Conservation (phyloP, 2,888 invertebrate species). For the Melinaea menophilus region DNA sequence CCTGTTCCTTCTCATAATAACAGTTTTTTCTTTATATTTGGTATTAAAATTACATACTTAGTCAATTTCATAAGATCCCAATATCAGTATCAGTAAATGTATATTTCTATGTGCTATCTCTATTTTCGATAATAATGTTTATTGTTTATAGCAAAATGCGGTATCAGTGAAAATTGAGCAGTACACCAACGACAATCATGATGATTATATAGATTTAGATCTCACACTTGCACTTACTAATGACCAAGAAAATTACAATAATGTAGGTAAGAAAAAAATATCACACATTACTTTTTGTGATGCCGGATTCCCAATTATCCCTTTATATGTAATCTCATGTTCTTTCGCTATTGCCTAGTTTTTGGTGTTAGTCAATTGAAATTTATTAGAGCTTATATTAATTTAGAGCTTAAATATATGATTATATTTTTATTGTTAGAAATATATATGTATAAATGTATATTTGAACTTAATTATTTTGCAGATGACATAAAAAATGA, state of each 20-base stretch:
- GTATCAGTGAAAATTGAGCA: conserved; percentile 53
- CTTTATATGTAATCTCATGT: too few relatives aligned
- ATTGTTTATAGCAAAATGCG: conserved; percentile 10
- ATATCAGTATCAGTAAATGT: too few relatives aligned
- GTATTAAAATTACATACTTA: too few relatives aligned
- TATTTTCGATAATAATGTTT: background rate
- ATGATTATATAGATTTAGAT: conserved; percentile 50
- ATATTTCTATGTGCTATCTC: background rate
- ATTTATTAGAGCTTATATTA: too few relatives aligned
- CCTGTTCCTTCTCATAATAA: too few relatives aligned
- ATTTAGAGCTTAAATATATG: background rate
- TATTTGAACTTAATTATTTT: conserved; percentile 11
- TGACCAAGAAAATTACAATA: conserved; percentile 41
- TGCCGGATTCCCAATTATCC: too few relatives aligned
- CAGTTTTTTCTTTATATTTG: too few relatives aligned
- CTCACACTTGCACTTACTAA: conserved; percentile 37
- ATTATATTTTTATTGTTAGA: background rate
- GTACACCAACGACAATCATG: conserved; percentile 38
- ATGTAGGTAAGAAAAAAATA: conserved; percentile 35
- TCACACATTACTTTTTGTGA: too few relatives aligned
- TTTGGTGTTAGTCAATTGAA: too few relatives aligned
- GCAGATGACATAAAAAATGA: conserved; percentile 48
- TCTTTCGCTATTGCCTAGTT: too few relatives aligned
- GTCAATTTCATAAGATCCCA: too few relatives aligned
- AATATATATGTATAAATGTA: background rate